Evolutionary conservation across 2,888 invertebrate genomes (phyloP).

Genomic region (Odontocolon sp.): DNA sequence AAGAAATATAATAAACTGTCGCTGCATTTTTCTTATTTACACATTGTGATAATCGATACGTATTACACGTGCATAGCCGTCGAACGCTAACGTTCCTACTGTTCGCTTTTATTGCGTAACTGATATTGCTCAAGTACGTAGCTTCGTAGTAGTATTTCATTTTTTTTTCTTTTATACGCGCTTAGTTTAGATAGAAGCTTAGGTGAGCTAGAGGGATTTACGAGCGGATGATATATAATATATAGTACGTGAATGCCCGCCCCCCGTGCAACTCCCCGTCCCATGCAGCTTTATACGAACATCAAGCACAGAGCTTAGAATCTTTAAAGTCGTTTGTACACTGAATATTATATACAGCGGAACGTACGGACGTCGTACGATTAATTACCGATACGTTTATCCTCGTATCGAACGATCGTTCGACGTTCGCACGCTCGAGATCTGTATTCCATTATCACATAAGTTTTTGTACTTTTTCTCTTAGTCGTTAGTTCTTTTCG

Average conservation of each 20-base stretch:
- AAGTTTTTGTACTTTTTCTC: conserved; percentile 62
- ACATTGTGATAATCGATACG: conserved; percentile 73
- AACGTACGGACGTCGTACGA: conserved; percentile 32
- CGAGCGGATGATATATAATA: conserved; percentile 43
- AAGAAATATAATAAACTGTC: no score
- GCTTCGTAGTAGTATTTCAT: conserved; percentile 55
- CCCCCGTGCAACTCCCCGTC: conserved; percentile 41
- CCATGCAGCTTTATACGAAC: conserved; percentile 56
- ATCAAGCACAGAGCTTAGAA: conserved; percentile 53
- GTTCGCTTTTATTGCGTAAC: conserved; percentile 59
- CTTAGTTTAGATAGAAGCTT: conserved; percentile 49
- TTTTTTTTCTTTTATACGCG: conserved; percentile 53
- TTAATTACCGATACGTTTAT: neutral
- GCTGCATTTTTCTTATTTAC: conserved; percentile 69
- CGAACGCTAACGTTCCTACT: conserved; percentile 61
- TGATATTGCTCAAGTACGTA: conserved; percentile 60
- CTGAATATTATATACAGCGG: conserved; percentile 28
- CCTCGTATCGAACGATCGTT: neutral
- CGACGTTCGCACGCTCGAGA: conserved; percentile 27
- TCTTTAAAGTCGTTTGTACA: conserved; percentile 40
- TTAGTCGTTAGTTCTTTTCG: conserved; percentile 66
- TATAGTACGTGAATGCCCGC: conserved; percentile 42
- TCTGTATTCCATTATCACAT: conserved; percentile 50
- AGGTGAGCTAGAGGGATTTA: conserved; percentile 13
- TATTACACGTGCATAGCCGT: conserved; percentile 57